A percentile compares a stretch with the other conserved stretches of the same genome.
Evolutionary conservation across 2,797 vertebrate species (phyloP).

Genomic region (Cichlasoma orientale): DNA sequence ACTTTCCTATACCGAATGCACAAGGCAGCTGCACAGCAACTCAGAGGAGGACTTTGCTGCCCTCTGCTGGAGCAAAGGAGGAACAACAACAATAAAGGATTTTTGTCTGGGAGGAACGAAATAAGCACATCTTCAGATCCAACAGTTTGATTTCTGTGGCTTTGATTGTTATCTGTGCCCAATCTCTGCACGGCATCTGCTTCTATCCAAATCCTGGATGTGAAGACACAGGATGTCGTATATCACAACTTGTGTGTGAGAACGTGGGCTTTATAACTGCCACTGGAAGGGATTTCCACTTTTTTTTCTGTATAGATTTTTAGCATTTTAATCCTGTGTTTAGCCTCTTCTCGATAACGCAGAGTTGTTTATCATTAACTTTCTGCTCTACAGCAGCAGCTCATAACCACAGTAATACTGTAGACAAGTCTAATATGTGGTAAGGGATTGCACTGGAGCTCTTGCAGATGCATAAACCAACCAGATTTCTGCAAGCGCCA

Average conservation of each 20-base stretch:
- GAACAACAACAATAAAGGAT: not conserved
- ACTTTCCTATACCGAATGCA: not conserved
- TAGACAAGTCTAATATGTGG: conserved; percentile 6
- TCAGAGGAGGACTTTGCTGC: conserved; percentile 49
- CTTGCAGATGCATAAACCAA: conserved; percentile 44
- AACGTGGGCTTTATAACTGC: not conserved
- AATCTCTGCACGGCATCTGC: not conserved
- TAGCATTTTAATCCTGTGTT: not conserved
- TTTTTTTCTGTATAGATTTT: not conserved
- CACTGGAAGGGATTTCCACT: not conserved
- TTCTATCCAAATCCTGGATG: not conserved
- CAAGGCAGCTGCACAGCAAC: not conserved
- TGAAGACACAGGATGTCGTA: not conserved
- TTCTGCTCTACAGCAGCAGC: conserved; percentile 4
- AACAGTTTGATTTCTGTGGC: too few species aligned
- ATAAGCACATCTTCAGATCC: not conserved
- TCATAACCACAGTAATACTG: not conserved
- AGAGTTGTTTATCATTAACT: not conserved
- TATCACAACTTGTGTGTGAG: too few species aligned
- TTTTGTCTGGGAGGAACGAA: not conserved
- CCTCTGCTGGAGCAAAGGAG: conserved; percentile 56
- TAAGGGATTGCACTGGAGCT: not conserved
- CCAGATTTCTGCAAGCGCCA: conserved; percentile 53
- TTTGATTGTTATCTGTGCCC: not conserved
- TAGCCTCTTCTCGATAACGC: not conserved